Base-by-base conservation (phyloP, 2,797 vertebrate genomes). In the Mormyrus hasselquistii region DNA sequence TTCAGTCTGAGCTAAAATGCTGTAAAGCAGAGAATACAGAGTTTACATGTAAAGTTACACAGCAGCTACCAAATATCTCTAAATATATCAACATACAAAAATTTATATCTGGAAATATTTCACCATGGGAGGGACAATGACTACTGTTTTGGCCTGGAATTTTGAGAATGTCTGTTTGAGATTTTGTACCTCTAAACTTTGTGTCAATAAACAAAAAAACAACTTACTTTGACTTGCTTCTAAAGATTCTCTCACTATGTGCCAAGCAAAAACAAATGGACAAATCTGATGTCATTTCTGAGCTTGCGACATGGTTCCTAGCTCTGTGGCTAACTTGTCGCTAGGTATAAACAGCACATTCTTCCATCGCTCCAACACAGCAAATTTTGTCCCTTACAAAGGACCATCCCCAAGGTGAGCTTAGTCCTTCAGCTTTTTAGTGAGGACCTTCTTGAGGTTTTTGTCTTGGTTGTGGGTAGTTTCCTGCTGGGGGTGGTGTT, bases 401-500 rank as follows among this genome's bases (percentile, higher is more conserved):
- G 62, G 38, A 16, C 50, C 79, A n/a, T 87, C n/a, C n/a, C 50
- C 16, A 14, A 10, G n/a, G 52, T 87, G 19, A 86, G 9, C 44
- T 88, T 94, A 96, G 87, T 92, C 94, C 89, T 96, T 96, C 22
- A 95, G 92, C 69, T 93, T 96, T 92, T 94, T 96, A 7, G 94
- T 89, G 0, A 93, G 91, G 50, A 90, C 90, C 90, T 95, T 96
- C 91, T 92, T 95, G 38, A 93, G 93, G 0, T 92, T 91, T 12
- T 86, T 92, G 91, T 95, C 96, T 90, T 92, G 93, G 88, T 94
- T 93, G 88, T 94, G 93, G 82, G 92, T 93, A 0, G 96, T 97
- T 90, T 96, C 95, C 92, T 96, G 95, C 73, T 96, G 94, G 0
- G 95, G 94, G 91, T 96, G 93, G 29, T 89, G 93, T 9, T 93